Percentiles rank a stretch among this genome's conserved stretches.
Conservation (phyloP, 2,888 invertebrate genomes). For the Frankliniella fusca region DNA sequence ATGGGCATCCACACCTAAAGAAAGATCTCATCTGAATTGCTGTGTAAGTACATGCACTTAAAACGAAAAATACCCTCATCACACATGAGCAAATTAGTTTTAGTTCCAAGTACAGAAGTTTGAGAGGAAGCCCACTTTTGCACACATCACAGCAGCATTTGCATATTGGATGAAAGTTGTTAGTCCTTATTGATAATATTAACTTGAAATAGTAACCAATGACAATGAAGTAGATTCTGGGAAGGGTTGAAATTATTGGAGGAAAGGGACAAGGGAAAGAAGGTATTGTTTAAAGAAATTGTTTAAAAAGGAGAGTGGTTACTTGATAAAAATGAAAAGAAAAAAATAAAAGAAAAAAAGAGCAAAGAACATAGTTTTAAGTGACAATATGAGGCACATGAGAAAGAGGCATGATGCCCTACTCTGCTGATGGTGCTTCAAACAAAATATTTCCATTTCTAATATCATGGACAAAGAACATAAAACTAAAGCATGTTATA, state of each 20-base stretch:
- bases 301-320: not conserved
- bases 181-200: not conserved
- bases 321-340: too few species aligned
- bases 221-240: not conserved
- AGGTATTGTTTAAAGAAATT: not conserved
- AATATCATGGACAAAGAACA: not conserved
- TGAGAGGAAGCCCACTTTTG: not conserved
- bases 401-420: not conserved
- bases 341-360: too few species aligned
- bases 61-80: not conserved
- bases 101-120: slow-evolving; percentile 21
- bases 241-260: not conserved
- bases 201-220: not conserved
- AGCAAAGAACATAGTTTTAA: not conserved
- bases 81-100: slow-evolving; percentile 4
- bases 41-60: not conserved
- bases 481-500: not conserved
- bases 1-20: not conserved
- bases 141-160: not conserved
- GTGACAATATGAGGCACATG: not conserved
- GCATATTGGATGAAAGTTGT: not conserved
- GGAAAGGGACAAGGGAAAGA: slow-evolving; percentile 8
- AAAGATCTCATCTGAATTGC: not conserved
- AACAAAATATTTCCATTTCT: not conserved
- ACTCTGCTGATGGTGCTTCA: not conserved